Base-by-base conservation (phyloP, 2,888 invertebrate genomes). In the Phania funesta region DNA sequence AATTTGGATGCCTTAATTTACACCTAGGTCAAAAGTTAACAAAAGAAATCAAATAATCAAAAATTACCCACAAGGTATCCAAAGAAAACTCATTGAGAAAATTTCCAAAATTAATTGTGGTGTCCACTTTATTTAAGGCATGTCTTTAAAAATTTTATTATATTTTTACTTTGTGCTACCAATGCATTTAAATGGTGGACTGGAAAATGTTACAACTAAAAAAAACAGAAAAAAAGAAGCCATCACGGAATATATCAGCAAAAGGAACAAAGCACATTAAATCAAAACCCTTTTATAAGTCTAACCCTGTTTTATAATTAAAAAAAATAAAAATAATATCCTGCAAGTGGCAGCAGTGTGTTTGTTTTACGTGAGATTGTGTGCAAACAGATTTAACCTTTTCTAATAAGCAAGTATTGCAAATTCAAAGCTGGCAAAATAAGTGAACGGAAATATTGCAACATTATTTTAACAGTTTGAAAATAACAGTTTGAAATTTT, bases 241-340 rank as follows among this genome's bases (percentile, higher is more conserved):
- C 35, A 62, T 52, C 26, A 38, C 18, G 56, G 11, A 75, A 58
- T 20, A 67, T 48, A 67, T 65, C 58, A 75, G 48, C 46, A 20
- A 26, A 65, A 44, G 68, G 68, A 73, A 77, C 60, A 81, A 64
- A 68, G 77, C 62, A 65, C 78, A 82, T 82, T 82, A 82, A 82
- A 82, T 82, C 81, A 82, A 78, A 82, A 67, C 62, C 41, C 56
- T 71, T 56, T 75, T 65, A 18, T 5, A 24, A 46, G 22, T 46
- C 64, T 74, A 82, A 74, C 77, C 74, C 77, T 58, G 54, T 73
- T 81, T 50, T 20, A 20, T 22, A 64, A 77, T 16, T 18, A 38
- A 68, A 77, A 56, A 64, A 82, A 77, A 82, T 64, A n/a, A n/a
- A n/a, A 74, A 70, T 82, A 82, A 74, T 74, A 82, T 82, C 77